These are phyloP conservation scores for Megalops cyprinoides DNA, from an alignment of 2,797 vertebrate species.

Conservation along the genomic window DNA sequence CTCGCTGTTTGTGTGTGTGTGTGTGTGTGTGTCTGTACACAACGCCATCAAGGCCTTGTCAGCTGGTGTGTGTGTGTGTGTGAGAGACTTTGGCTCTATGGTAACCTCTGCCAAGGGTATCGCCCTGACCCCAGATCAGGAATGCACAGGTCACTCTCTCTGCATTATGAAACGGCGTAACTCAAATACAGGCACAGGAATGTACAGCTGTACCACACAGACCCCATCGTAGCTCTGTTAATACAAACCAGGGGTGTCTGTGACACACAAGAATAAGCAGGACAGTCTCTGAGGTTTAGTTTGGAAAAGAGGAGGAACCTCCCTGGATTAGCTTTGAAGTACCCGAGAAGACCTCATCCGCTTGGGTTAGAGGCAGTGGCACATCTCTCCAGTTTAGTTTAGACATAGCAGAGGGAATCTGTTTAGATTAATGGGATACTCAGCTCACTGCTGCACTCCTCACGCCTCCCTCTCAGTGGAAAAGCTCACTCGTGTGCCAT, in stretches of 20 bases:
- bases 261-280: background rate
- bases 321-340: background rate
- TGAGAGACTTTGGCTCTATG: background rate
- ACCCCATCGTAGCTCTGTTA: background rate
- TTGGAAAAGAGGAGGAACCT: background rate
- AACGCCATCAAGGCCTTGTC: background rate
- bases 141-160: background rate
- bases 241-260: background rate
- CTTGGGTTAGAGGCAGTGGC: background rate
- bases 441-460: background rate
- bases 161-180: background rate
- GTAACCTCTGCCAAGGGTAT: constrained; percentile 22
- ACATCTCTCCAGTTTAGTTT: constrained; percentile 12
- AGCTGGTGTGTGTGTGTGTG: background rate
- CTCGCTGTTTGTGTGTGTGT: background rate
- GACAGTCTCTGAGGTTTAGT: background rate
- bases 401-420: constrained; percentile 6
- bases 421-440: constrained; percentile 17
- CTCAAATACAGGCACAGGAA: background rate
- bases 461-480: background rate
- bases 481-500: constrained; percentile 28
- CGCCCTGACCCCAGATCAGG: background rate
- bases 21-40: background rate
- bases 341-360: too few species aligned
- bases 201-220: too few species aligned